phyloP scores from a whole-genome alignment of 2,888 invertebrate species.

The Habroteleia sp. region DNA sequence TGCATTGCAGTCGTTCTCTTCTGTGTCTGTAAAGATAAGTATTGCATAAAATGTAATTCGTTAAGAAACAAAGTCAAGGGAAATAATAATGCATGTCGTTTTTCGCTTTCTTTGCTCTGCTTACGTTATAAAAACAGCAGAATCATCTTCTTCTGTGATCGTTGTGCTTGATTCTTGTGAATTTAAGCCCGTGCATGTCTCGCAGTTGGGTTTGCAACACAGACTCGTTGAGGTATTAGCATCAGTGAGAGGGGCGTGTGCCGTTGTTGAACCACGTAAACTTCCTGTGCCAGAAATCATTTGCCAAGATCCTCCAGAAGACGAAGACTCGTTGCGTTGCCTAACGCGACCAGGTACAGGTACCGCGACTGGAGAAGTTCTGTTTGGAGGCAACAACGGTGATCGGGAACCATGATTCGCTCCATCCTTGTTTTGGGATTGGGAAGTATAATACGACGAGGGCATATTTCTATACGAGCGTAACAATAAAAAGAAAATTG shows the following conservation, averaged over 20 bases:
- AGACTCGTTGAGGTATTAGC: slow-evolving; percentile 71
- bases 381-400: slow-evolving; percentile 77
- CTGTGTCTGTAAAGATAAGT: slow-evolving; percentile 81
- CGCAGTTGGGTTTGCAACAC: slow-evolving; percentile 70
- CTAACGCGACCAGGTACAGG: slow-evolving; percentile 82
- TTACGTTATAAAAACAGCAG: slow-evolving; percentile 71
- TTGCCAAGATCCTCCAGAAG: slow-evolving; percentile 86
- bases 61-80: no score
- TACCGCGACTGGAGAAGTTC: slow-evolving; percentile 86
- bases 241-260: slow-evolving; percentile 75
- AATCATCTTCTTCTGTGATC: slow-evolving; percentile 79
- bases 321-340: slow-evolving; percentile 84
- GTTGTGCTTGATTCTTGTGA: slow-evolving; percentile 81
- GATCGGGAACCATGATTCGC: slow-evolving; percentile 73
- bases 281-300: slow-evolving; percentile 87
- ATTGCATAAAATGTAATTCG: no score
- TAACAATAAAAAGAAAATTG: no score
- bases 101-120: no score
- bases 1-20: slow-evolving; percentile 82
- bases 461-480: slow-evolving; percentile 76
- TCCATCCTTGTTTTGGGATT: slow-evolving; percentile 75
- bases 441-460: slow-evolving; percentile 73
- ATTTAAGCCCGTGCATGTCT: slow-evolving; percentile 76
- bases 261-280: slow-evolving; percentile 82
- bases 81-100: no score